These are phyloP conservation scores for Origma solitaria DNA, from an alignment of 2,113 vertebrate genomes.

Conservation along the genomic window DNA sequence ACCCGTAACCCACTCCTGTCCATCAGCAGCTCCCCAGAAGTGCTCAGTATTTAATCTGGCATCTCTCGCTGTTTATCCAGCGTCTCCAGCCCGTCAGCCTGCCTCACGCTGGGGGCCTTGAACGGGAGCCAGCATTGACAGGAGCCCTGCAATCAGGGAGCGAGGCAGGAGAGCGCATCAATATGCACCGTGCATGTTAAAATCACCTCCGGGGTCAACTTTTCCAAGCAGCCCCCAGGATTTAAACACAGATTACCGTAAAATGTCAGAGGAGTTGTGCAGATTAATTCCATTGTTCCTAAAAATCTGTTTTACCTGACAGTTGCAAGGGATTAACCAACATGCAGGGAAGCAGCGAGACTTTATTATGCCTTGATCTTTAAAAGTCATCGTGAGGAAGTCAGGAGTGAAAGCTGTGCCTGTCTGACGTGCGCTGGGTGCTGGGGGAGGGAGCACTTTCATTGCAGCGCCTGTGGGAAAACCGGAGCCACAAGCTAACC, in stretches of 20 bases:
- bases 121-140: conserved; percentile 36
- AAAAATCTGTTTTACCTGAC: conserved; percentile 33
- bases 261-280: neutral
- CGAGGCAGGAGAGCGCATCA: neutral
- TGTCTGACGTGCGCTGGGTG: neutral
- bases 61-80: conserved; percentile 21
- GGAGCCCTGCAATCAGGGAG: neutral
- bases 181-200: conserved; percentile 8
- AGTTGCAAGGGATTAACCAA: conserved; percentile 40
- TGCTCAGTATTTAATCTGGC: conserved; percentile 51
- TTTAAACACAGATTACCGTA: neutral
- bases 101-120: conserved; percentile 26
- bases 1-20: conserved; percentile 28
- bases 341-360: neutral
- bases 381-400: conserved; percentile 13
- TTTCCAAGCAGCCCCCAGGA: neutral
- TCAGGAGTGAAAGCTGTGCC: neutral
- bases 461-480: neutral
- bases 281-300: conserved; percentile 36
- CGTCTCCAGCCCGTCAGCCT: conserved; percentile 18
- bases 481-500: neutral
- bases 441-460: neutral
- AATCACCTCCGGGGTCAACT: conserved; percentile 4
- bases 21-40: conserved; percentile 20
- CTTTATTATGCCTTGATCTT: conserved; percentile 30